Base-by-base conservation (phyloP, 30 jellyfish, hydroid and myxozoan species). In the Pseudorhiza aurosa region DNA sequence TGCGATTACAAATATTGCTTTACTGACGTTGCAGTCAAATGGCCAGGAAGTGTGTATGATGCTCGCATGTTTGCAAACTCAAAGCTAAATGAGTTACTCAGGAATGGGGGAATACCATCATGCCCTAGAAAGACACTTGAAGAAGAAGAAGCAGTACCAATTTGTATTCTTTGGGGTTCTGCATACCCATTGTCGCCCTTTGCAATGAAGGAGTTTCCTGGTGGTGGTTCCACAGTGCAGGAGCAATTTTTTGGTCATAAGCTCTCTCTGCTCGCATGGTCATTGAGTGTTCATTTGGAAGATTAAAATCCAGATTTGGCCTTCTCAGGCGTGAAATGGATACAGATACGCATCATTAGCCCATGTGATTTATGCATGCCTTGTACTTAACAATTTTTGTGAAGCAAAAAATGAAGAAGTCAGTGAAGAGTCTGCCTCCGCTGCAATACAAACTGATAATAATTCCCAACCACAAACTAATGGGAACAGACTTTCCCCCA, bases 111-210 rank as follows among this genome's bases (percentile, higher is more conserved):
- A 9, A 80, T 80, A 6, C 91, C 91, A 30, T n/a, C 14, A 18
- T 80, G 91, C 67, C 32, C 53, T 26, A 80, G 68, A 65, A 40
- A 15, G 11, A 76, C 39, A 33, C 57, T 76, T 57, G 71, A 77
- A 58, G 89, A 33, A 36, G 72, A 77, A 40, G 89, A 77, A 10
- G 62, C 81, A 44, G 78, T 75, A 19, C 88, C 88, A 5, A 45
- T 59, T 29, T 77, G 89, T 33, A 11, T 59, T 9, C 89, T 76
- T 8, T 87, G 87, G 35, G 96, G 78, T 81, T 89, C 88, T 37
- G 96, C 96, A 19, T 87, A 87, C 58, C 96, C 96, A 25, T 72
- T 87, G 26, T 43, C 57, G 42, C 89, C 96, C 35, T 87, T 24
- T 59, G 58, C 78, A 8, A 87, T 87, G 96, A 78, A 87, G 49